Conservation (phyloP, 1,140 invertebrate species). For the Drosophila teissieri region DNA sequence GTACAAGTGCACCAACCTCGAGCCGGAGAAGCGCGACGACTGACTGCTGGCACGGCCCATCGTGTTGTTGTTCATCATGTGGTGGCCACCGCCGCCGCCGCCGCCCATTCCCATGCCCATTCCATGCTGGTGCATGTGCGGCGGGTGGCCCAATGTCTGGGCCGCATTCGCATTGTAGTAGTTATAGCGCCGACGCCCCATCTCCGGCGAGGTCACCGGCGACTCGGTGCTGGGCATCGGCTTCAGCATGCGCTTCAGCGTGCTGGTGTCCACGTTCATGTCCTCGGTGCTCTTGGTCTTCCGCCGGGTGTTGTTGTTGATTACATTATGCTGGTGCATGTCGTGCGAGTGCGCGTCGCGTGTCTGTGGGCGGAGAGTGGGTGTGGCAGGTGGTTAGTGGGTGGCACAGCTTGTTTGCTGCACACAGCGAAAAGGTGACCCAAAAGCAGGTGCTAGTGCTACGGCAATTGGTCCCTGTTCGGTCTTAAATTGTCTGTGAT, state of each 20-base stretch:
- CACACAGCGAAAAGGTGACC: neutral
- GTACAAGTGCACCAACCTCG: constrained; percentile 77
- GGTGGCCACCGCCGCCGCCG: constrained; percentile 72
- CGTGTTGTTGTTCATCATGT: constrained; percentile 85
- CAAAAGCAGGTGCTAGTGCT: neutral
- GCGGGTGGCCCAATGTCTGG: constrained; percentile 81
- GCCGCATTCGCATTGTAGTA: constrained; percentile 86
- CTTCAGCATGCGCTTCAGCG: constrained; percentile 96
- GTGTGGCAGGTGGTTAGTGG: constrained; percentile 26
- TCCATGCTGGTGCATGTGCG: constrained; percentile 85
- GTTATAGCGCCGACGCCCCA: constrained; percentile 90
- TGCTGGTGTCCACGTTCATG: constrained; percentile 94
- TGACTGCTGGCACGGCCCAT: constrained; percentile 81
- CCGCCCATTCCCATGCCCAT: constrained; percentile 58
- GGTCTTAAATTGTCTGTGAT: neutral
- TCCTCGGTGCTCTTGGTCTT: constrained; percentile 96
- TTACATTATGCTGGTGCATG: constrained; percentile 86
- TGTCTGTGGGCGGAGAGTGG: constrained; percentile 58
- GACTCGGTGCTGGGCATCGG: constrained; percentile 95
- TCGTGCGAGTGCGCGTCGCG: constrained; percentile 83
- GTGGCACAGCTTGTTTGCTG: constrained; percentile 1
- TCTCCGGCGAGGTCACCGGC: constrained; percentile 94
- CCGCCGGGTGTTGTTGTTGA: constrained; percentile 90
- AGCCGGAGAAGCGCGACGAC: constrained; percentile 85
- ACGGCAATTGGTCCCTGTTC: neutral